Conservation (phyloP, 2,888 invertebrate species). For the Tricholauxania praeusta region DNA sequence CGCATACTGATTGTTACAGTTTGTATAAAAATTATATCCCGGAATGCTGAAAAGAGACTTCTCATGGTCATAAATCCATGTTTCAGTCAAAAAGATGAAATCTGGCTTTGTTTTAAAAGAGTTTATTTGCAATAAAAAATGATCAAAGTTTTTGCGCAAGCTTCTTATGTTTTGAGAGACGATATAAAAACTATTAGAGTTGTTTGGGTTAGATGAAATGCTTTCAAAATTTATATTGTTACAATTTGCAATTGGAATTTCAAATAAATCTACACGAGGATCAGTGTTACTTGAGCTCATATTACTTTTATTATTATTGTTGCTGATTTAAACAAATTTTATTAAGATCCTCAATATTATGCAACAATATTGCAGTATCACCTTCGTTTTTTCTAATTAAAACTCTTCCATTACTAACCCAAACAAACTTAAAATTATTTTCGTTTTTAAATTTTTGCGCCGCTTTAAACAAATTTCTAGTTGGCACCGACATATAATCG, state of each 20-base stretch:
- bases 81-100: no score
- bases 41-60: background rate
- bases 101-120: no score
- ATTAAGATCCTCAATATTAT: background rate
- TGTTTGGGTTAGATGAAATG: background rate
- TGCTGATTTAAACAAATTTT: background rate
- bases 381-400: background rate
- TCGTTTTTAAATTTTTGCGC: background rate
- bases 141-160: no score
- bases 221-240: constrained; percentile 2
- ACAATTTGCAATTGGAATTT: background rate
- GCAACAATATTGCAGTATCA: background rate
- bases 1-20: constrained; percentile 9
- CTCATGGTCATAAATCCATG: no score
- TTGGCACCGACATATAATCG: background rate
- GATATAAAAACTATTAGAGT: no score
- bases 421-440: no score
- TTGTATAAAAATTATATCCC: background rate
- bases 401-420: background rate
- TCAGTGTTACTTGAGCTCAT: no score
- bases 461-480: background rate
- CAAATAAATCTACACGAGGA: background rate
- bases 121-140: no score
- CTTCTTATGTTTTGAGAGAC: no score
- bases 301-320: no score